A percentile compares a stretch with the other conserved stretches of the same genome.
Evolutionary conservation across 2,888 invertebrate species (phyloP).

Genomic region (Agonopterix arenella): DNA sequence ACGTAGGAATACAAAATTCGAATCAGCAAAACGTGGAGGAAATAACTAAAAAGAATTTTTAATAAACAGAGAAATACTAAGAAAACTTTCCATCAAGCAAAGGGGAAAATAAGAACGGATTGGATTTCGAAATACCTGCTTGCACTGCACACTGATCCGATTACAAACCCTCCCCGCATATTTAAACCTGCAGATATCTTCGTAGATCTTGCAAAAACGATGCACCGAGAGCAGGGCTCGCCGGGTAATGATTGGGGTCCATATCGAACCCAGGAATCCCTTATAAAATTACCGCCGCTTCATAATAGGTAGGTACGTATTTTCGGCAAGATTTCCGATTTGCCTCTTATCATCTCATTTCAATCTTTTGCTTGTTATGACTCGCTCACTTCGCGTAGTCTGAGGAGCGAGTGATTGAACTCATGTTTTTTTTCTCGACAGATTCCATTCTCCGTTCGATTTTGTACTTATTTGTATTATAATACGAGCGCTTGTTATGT

Average conservation of each 20-base stretch:
- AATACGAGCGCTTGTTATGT: no score
- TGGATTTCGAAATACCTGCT: conserved; percentile 24
- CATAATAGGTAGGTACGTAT: conserved; percentile 62
- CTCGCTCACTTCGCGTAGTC: conserved; percentile 48
- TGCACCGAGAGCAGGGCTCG: conserved; percentile 31
- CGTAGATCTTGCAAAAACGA: conserved; percentile 59
- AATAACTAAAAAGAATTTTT: conserved; percentile 33
- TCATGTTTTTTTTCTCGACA: conserved; percentile 41
- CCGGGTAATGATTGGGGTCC: conserved; percentile 64
- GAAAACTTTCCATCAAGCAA: not conserved
- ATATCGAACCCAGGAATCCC: conserved; percentile 68
- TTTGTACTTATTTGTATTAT: not conserved
- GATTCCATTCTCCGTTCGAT: conserved; percentile 37
- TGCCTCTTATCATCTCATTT: conserved; percentile 65
- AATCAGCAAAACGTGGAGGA: conserved; percentile 32
- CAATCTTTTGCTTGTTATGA: conserved; percentile 71
- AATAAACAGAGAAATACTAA: conserved; percentile 32
- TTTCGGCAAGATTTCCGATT: conserved; percentile 73
- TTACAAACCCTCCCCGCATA: conserved; percentile 43
- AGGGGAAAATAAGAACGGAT: conserved; percentile 1
- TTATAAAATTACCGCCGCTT: conserved; percentile 69
- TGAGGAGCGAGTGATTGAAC: conserved; percentile 48
- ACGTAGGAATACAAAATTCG: conserved; percentile 37
- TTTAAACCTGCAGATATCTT: conserved; percentile 53
- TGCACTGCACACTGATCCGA: conserved; percentile 43